phyloP scores from a whole-genome alignment of 2,888 invertebrate genomes.

The Diarsia brunnea region DNA sequence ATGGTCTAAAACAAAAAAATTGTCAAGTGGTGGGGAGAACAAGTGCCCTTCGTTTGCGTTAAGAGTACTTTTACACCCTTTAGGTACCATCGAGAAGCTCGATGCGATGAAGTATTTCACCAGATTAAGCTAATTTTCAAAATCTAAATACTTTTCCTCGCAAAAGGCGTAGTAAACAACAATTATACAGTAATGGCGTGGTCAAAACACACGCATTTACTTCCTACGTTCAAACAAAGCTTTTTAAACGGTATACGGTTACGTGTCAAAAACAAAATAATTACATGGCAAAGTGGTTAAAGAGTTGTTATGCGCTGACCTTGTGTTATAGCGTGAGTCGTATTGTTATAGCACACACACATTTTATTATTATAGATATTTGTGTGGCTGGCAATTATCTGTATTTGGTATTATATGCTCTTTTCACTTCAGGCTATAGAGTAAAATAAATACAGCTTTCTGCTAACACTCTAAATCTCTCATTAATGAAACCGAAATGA shows the following conservation, averaged over 20 bases:
- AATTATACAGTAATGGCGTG: slow-evolving; percentile 31
- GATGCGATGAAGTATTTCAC: too few relatives aligned
- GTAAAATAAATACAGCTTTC: slow-evolving; percentile 11
- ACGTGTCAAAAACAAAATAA: slow-evolving; percentile 67
- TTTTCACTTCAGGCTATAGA: neutral
- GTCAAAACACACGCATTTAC: slow-evolving; percentile 41
- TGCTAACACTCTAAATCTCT: neutral
- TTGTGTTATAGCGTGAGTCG: slow-evolving; percentile 39
- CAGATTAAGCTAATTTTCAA: too few relatives aligned
- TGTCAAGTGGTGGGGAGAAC: too few relatives aligned
- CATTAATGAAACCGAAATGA: neutral
- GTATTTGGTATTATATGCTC: neutral
- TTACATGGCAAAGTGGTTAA: slow-evolving; percentile 57
- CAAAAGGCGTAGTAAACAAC: slow-evolving; percentile 1
- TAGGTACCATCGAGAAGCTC: too few relatives aligned
- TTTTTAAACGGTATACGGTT: slow-evolving; percentile 50
- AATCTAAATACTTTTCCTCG: too few relatives aligned
- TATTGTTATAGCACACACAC: slow-evolving; percentile 34
- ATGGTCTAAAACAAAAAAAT: too few relatives aligned
- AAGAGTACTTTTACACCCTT: too few relatives aligned
- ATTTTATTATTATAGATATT: slow-evolving; percentile 13
- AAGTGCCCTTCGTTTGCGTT: too few relatives aligned
- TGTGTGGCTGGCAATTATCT: slow-evolving; percentile 11
- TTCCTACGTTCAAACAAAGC: slow-evolving; percentile 61
- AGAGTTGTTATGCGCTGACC: slow-evolving; percentile 46